A percentile compares a stretch with the other conserved stretches of the same genome.
Conservation (phyloP, 2,113 vertebrate genomes). For the Pavo muticus region DNA sequence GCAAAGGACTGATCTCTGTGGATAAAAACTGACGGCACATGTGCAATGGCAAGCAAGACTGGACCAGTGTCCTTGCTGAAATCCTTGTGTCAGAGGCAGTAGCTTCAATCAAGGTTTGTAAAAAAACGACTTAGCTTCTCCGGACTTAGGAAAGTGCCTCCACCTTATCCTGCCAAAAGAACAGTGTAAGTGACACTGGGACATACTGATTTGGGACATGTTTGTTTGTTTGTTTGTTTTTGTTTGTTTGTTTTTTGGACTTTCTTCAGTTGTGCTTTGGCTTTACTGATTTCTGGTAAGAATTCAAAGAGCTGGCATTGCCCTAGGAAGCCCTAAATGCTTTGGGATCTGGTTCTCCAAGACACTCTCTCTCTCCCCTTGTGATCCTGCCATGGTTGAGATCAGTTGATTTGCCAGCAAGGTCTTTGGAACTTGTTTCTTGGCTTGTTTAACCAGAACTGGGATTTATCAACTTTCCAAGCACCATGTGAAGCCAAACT, state of each 20-base stretch:
- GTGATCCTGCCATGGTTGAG: neutral
- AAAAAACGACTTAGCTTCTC: conserved; percentile 13
- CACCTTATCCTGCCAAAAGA: conserved; percentile 20
- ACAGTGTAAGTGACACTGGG: neutral
- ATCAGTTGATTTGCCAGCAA: neutral
- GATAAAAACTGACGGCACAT: neutral
- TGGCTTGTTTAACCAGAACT: conserved; percentile 7
- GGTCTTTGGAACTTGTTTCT: neutral
- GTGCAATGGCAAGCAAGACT: neutral
- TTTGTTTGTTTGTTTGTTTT: too few relatives aligned
- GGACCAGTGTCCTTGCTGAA: neutral
- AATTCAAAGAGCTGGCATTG: neutral
- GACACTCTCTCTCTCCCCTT: neutral
- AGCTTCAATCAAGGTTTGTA: neutral
- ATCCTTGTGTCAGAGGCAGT: neutral
- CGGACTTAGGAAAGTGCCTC: conserved; percentile 1
- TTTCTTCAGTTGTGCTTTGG: conserved; percentile 2
- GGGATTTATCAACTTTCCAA: neutral
- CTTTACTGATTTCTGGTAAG: conserved; percentile 27
- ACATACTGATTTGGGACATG: neutral
- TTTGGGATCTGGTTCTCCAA: neutral
- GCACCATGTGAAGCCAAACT: neutral
- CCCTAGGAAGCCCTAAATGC: neutral
- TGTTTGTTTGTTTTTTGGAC: neutral
- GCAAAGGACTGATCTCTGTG: neutral